phyloP scores from a whole-genome alignment of 2,888 invertebrate species.

The Dicycla oo region DNA sequence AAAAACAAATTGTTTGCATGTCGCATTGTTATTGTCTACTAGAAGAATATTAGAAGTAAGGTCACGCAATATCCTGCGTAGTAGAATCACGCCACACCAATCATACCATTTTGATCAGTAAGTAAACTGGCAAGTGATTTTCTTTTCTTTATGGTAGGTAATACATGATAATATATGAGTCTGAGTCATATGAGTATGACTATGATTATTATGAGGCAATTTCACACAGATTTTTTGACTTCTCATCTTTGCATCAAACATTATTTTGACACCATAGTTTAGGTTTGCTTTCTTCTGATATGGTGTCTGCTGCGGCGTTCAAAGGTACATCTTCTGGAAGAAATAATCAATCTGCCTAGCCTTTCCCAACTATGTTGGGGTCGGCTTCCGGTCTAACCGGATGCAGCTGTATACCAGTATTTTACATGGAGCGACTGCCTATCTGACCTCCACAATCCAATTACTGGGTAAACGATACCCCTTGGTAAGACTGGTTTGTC shows the following conservation, averaged over 20 bases:
- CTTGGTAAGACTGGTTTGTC: too few species aligned
- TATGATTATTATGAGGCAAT: background rate
- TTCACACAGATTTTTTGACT: background rate
- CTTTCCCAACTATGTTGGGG: too few species aligned
- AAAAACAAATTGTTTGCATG: slow-evolving; percentile 47
- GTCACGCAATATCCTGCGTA: slow-evolving; percentile 50
- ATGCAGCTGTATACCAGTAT: too few species aligned
- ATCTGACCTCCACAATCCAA: too few species aligned
- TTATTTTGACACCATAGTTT: background rate
- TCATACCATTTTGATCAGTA: slow-evolving; percentile 3
- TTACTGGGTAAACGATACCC: too few species aligned
- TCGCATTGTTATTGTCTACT: slow-evolving; percentile 42
- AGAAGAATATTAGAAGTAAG: slow-evolving; percentile 44
- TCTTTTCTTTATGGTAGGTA: background rate
- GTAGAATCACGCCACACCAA: slow-evolving; percentile 29
- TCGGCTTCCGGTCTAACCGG: too few species aligned
- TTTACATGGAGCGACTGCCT: too few species aligned
- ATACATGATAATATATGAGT: too few species aligned
- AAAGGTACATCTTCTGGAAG: background rate
- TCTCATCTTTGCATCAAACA: background rate
- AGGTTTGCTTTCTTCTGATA: background rate
- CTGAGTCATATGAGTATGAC: too few species aligned
- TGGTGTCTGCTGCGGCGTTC: background rate
- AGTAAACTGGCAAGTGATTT: background rate
- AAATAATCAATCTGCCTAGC: too few species aligned